phyloP scores from a whole-genome alignment of 2,797 vertebrate genomes.

The Hirundo rustica region DNA sequence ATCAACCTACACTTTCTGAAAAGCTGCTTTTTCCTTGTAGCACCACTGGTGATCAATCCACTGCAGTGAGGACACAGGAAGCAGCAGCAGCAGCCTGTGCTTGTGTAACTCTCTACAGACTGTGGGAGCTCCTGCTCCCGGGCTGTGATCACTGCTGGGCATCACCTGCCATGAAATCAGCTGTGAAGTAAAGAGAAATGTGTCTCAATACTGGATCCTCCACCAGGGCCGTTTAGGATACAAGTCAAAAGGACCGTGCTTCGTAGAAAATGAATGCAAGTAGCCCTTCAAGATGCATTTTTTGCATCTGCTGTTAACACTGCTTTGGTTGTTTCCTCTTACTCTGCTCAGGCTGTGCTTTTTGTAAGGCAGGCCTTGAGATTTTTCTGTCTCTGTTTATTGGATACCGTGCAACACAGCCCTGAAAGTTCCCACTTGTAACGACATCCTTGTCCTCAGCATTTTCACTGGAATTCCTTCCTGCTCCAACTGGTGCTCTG shows the following conservation, averaged over 20 bases:
- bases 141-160: not conserved
- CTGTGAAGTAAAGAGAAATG: not conserved
- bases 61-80: not conserved
- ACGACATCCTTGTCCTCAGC: not conserved
- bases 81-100: not conserved
- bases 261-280: not conserved
- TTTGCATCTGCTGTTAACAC: not conserved
- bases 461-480: not conserved
- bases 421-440: not conserved
- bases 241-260: not conserved
- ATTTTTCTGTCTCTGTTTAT: not conserved
- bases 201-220: not conserved
- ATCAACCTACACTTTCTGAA: not conserved
- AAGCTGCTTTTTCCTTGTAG: not conserved
- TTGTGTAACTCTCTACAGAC: not conserved
- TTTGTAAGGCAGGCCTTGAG: not conserved
- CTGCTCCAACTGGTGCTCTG: not conserved
- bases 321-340: not conserved
- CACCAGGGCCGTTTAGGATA: not conserved
- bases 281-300: not conserved
- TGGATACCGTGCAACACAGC: not conserved
- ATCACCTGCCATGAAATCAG: not conserved
- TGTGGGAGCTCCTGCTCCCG: not conserved
- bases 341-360: not conserved
- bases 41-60: not conserved